These are phyloP conservation scores for Tamandua tetradactyla DNA, from an alignment of 2,797 vertebrate species.

Conservation along the genomic window DNA sequence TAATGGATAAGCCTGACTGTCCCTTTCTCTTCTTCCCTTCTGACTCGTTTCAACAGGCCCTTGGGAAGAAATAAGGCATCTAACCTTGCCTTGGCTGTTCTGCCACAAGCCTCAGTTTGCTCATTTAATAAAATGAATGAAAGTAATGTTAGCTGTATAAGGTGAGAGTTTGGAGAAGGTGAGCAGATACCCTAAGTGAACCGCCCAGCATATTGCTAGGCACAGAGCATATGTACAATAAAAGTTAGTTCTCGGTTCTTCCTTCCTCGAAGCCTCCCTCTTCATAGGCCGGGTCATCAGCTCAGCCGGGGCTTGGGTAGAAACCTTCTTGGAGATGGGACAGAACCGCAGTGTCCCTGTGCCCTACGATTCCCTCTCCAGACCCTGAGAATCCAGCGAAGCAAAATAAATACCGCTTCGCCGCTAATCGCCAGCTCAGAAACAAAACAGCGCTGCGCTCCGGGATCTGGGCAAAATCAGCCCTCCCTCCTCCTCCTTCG, in stretches of 20 bases:
- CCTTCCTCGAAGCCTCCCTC: background rate
- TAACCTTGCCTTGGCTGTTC: background rate
- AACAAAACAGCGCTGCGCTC: conserved; percentile 85
- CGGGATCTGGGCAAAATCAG: conserved; percentile 84
- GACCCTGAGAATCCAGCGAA: conserved; percentile 81
- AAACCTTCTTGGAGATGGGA: conserved; percentile 57
- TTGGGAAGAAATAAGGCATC: background rate
- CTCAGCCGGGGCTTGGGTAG: conserved; percentile 79
- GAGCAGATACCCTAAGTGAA: background rate
- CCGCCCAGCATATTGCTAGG: background rate
- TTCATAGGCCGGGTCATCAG: background rate
- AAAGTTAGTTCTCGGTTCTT: conserved; percentile 55
- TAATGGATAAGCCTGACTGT: background rate
- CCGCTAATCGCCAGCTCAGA: conserved; percentile 82
- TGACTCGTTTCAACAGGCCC: background rate
- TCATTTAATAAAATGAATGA: background rate
- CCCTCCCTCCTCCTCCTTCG: conserved; percentile 59
- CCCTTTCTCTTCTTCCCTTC: background rate
- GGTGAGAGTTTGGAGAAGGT: background rate
- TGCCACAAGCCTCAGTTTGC: background rate
- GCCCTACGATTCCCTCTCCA: conserved; percentile 71
- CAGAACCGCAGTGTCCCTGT: conserved; percentile 69
- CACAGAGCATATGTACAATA: conserved; percentile 28
- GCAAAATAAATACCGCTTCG: conserved; percentile 83
- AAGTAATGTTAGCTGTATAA: background rate